Conservation (phyloP, 23 tunicate genomes). For the Styela clava region DNA sequence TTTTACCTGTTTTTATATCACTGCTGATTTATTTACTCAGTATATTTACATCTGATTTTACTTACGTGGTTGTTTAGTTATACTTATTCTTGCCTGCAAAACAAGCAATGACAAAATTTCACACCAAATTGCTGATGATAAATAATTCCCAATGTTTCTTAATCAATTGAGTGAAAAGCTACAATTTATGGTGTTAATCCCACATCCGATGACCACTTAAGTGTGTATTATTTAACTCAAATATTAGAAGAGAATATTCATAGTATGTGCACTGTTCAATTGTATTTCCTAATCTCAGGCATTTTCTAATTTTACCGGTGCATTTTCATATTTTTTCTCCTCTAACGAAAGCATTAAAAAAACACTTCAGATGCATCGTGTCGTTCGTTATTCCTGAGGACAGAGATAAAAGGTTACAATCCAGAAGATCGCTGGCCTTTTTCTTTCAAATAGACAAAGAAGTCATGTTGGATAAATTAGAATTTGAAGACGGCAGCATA, state of each 20-base stretch:
- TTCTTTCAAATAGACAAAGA: background rate
- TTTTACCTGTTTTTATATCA: background rate
- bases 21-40: background rate
- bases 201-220: background rate
- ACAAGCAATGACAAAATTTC: background rate
- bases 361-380: background rate
- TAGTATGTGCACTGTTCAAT: too few species aligned
- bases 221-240: background rate
- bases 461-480: background rate
- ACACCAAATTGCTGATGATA: too few species aligned
- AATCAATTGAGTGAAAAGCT: background rate
- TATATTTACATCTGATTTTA: too few species aligned
- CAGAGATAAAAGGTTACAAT: background rate
- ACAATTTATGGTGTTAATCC: background rate
- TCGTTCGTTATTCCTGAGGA: background rate
- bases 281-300: too few species aligned
- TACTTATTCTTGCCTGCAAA: too few species aligned
- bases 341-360: background rate
- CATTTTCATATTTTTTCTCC: too few species aligned
- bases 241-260: background rate
- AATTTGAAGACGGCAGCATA: background rate
- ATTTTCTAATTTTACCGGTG: too few species aligned
- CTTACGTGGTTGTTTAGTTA: too few species aligned
- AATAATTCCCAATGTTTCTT: too few species aligned
- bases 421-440: conserved; percentile 1